These are phyloP conservation scores for Lasioglossum leucozonium DNA, from an alignment of 2,888 invertebrate species.

Conservation along the genomic window DNA sequence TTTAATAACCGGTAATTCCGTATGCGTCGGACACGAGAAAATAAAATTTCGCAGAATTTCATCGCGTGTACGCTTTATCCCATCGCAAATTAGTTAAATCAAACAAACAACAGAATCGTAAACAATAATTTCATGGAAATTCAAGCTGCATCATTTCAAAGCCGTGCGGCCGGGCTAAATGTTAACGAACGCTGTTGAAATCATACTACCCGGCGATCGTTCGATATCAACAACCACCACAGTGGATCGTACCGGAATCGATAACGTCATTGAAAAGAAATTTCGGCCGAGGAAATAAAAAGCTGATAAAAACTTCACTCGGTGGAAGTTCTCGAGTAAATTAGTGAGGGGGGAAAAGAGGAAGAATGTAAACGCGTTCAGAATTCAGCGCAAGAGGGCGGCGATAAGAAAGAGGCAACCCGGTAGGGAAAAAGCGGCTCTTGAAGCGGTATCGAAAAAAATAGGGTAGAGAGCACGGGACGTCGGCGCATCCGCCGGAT, in stretches of 20 bases:
- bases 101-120: background rate
- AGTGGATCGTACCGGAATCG: background rate
- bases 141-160: background rate
- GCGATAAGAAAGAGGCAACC: background rate
- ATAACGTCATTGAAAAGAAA: background rate
- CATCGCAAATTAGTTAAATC: too few relatives aligned
- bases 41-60: too few relatives aligned
- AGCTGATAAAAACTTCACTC: background rate
- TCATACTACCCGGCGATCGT: background rate
- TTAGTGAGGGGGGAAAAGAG: background rate
- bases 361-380: background rate
- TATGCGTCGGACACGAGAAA: too few relatives aligned
- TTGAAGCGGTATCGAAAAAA: slow-evolving; percentile 19
- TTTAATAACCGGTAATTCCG: too few relatives aligned
- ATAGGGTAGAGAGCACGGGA: background rate
- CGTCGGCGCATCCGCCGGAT: slow-evolving; percentile 10
- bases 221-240: background rate
- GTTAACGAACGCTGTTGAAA: background rate
- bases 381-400: background rate
- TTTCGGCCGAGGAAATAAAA: background rate
- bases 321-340: background rate
- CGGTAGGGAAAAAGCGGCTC: background rate
- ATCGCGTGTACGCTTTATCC: too few relatives aligned
- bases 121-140: background rate
- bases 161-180: background rate